phyloP scores from a whole-genome alignment of 2,113 vertebrate species.

The Choloepus hoffmanni region DNA sequence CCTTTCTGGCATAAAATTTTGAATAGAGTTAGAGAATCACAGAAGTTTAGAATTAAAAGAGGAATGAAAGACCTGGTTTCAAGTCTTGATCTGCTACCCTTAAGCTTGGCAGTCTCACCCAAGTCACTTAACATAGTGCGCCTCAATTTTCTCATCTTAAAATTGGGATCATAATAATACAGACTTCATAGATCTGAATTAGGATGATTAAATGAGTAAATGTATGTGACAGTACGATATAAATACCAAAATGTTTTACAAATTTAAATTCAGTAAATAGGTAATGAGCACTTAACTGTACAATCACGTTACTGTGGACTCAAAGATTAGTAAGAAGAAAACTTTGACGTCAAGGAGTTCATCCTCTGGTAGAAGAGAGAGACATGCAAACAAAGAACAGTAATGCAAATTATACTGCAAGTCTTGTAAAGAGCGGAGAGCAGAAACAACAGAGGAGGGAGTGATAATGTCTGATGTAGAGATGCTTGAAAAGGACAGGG shows the following conservation, averaged over 20 bases:
- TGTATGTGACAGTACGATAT: neutral
- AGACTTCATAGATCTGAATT: neutral
- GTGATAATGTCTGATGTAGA: neutral
- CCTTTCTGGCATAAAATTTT: slow-evolving; percentile 13
- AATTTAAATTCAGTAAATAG: neutral
- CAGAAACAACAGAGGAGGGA: slow-evolving; percentile 3
- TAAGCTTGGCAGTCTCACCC: neutral
- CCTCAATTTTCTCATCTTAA: slow-evolving; percentile 7
- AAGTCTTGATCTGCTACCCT: neutral
- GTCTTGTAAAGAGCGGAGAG: neutral
- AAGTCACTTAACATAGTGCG: neutral
- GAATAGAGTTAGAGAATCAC: slow-evolving; percentile 44
- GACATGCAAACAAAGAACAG: neutral
- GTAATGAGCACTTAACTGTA: neutral
- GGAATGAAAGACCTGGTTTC: neutral
- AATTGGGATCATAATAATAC: neutral
- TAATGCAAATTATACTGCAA: neutral
- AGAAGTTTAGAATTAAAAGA: slow-evolving; percentile 1
- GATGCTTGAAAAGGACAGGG: neutral
- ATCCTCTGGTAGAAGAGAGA: neutral
- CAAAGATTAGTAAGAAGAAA: slow-evolving; percentile 39
- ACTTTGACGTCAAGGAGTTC: slow-evolving; percentile 3
- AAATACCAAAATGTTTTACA: slow-evolving; percentile 6
- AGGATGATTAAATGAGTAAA: neutral
- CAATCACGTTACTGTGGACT: neutral